A percentile compares a stretch with the other conserved stretches of the same genome.
phyloP scores from a whole-genome alignment of 2,797 vertebrate genomes.

The Amazona finschi region DNA sequence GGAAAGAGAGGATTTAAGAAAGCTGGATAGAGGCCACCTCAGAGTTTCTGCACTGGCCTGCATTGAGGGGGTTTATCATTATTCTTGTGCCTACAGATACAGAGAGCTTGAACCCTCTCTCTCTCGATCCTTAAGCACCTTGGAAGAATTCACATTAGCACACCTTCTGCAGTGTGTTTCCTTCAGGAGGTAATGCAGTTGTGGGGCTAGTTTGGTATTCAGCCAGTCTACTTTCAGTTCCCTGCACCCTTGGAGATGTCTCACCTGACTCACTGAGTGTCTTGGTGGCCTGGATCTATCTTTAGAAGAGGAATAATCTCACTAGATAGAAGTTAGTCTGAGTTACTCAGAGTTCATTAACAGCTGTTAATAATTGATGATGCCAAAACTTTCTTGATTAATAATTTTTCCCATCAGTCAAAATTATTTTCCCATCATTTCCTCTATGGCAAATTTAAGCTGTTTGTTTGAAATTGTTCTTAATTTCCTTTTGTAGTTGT shows the following conservation, averaged over 20 bases:
- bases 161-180: background rate
- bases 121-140: rapidly evolving
- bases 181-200: background rate
- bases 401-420: background rate
- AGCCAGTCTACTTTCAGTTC: background rate
- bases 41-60: background rate
- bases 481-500: background rate
- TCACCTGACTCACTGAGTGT: background rate
- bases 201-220: background rate
- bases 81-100: background rate
- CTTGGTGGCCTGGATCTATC: background rate
- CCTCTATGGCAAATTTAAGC: background rate
- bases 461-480: background rate
- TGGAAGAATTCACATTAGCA: background rate
- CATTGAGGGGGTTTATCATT: background rate
- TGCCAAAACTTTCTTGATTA: background rate
- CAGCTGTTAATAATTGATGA: background rate
- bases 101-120: background rate
- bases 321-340: background rate
- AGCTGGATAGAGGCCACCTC: background rate
- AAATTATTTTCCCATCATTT: background rate
- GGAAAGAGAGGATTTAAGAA: background rate
- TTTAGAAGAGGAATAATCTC: background rate
- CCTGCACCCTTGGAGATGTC: background rate
- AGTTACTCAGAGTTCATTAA: background rate